Evolutionary conservation across 2,888 invertebrate species (phyloP), one percentile per base, ranked within the genome.

Genomic region (Drosophila peninsularis): DNA sequence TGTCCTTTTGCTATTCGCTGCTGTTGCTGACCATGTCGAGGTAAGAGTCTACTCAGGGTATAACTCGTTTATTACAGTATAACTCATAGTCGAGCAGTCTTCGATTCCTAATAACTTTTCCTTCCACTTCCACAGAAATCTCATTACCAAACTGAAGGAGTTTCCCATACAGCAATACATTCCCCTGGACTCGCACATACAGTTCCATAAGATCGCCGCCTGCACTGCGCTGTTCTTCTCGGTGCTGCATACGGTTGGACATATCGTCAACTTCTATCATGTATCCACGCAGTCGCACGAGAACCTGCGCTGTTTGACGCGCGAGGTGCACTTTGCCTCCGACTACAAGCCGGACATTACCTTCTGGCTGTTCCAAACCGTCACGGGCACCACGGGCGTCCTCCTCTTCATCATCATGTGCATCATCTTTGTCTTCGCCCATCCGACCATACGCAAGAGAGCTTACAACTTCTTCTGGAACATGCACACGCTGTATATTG

Each of bases 181-280:
- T 62, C 98, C 98, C 0, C 92, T 98, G 24, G 98, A 99, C 91
- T 97, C 98, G 0, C 98, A 98, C 89, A 98, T 99, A 60, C 98
- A 98, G 90, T 99, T 99, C 92, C 99, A 99, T 92, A 98, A 98
- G 93, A 98, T 99, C 60, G 98, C 97, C 0, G 99, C 98, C 0
- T 97, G 98, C 82, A 98, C 98, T 0, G 98, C 98, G 0, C 93
- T 98, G 0, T 97, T 98, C 93, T 98, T 98, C 93, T 97, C 98
- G 0, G 93, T 98, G 1, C 93, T 98, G 0, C 98, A 99, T 90
- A 97, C 98, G 0, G 96, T 98, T 3, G 98, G 98, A 0, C 99
- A 99, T 89, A 96, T 98, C 91, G 97, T 99, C 36, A 99, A 99
- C 93, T 99, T 99, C 93, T 99, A 99, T 92, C 98, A 99, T 90